A percentile compares a stretch with the other conserved stretches of the same genome.
These are phyloP conservation scores for Gymnothorax javanicus DNA, from an alignment of 2,797 vertebrate species.

Conservation along the genomic window DNA sequence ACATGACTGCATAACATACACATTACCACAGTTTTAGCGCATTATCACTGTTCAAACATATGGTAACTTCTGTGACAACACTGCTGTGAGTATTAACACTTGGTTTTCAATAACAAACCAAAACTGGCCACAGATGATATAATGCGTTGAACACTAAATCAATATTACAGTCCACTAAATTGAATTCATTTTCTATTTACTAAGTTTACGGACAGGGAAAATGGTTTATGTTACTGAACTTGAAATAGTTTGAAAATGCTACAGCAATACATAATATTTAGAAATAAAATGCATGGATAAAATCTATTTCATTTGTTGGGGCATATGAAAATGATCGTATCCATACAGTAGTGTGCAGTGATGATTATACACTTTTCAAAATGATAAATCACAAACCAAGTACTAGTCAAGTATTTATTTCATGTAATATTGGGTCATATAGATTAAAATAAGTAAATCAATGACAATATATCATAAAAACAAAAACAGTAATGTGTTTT, in stretches of 20 bases:
- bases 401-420: too few relatives aligned
- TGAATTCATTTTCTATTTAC: not conserved
- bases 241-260: not conserved
- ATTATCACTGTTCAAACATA: constrained; percentile 7
- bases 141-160: not conserved
- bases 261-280: not conserved
- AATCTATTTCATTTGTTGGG: not conserved
- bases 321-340: not conserved
- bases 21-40: not conserved
- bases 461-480: too few relatives aligned
- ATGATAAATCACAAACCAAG: too few relatives aligned
- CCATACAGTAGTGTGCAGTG: too few relatives aligned
- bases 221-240: not conserved
- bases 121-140: not conserved
- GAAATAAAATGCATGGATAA: not conserved
- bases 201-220: not conserved
- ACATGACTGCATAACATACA: not conserved
- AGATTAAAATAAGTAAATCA: too few relatives aligned
- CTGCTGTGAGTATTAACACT: not conserved
- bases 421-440: too few relatives aligned
- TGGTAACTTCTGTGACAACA: not conserved
- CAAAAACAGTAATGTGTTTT: too few relatives aligned
- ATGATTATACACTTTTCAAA: too few relatives aligned
- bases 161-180: constrained; percentile 2
- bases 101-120: not conserved